A percentile compares a stretch with the other conserved stretches of the same genome.
Evolutionary conservation across 37 sponge, comb jelly and placozoan genomes (phyloP).

Genomic region (Corticium candelabrum): DNA sequence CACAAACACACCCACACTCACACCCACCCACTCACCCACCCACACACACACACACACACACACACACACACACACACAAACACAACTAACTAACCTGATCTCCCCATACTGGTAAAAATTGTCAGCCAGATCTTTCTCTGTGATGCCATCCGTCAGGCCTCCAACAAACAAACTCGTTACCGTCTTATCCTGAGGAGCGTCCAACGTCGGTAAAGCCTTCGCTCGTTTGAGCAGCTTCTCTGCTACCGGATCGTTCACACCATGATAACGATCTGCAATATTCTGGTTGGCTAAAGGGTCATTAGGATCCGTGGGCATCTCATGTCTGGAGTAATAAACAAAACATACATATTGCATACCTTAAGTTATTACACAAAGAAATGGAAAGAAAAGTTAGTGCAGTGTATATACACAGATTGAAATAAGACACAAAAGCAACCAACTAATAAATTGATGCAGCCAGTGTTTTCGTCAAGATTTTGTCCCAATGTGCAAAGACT

Average conservation of each 20-base stretch:
- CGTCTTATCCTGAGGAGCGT: slow-evolving; percentile 63
- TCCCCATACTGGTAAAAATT: slow-evolving; percentile 94
- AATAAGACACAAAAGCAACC: too few relatives aligned
- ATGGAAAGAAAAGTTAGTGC: neutral
- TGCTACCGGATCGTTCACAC: slow-evolving; percentile 92
- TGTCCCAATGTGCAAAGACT: too few relatives aligned
- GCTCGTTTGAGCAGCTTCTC: slow-evolving; percentile 68
- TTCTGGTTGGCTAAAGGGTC: slow-evolving; percentile 96
- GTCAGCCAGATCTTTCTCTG: slow-evolving; percentile 68
- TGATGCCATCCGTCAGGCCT: slow-evolving; percentile 58
- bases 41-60: too few relatives aligned
- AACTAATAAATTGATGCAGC: too few relatives aligned
- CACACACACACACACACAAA: too few relatives aligned
- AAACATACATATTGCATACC: neutral
- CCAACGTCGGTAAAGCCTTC: slow-evolving; percentile 44
- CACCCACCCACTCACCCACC: too few relatives aligned
- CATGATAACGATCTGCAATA: slow-evolving; percentile 91
- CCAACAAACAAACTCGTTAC: slow-evolving; percentile 92
- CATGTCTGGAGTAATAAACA: slow-evolving; percentile 62
- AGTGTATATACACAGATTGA: too few relatives aligned
- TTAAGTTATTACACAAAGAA: neutral
- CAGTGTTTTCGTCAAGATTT: too few relatives aligned
- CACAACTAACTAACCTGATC: slow-evolving; percentile 35
- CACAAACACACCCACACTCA: too few relatives aligned
- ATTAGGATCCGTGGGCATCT: slow-evolving; percentile 92